These are phyloP conservation scores for Sinonovacula constricta DNA, from an alignment of 1,140 invertebrate species.

Conservation along the genomic window DNA sequence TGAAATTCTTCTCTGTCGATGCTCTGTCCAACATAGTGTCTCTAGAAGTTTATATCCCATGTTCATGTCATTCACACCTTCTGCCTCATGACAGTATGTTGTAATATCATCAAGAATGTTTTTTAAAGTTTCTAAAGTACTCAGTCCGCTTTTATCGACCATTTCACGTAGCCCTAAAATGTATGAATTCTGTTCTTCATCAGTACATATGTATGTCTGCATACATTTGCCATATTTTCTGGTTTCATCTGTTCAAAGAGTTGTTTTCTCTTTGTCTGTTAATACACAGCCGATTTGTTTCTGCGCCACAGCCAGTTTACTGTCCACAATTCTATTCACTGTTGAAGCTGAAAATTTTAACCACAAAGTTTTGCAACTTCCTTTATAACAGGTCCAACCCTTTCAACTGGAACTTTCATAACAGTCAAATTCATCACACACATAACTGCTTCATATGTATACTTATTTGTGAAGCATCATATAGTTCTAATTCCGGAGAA, in stretches of 20 bases:
- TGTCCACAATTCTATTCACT: slow-evolving; percentile 26
- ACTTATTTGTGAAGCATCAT: slow-evolving; percentile 11
- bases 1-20: slow-evolving; percentile 48
- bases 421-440: slow-evolving; percentile 51
- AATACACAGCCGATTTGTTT: slow-evolving; percentile 12
- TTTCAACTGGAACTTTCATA: slow-evolving; percentile 47
- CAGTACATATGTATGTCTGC: slow-evolving; percentile 30
- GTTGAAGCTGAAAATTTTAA: not conserved
- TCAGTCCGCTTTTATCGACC: slow-evolving; percentile 21
- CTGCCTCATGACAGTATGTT: slow-evolving; percentile 20
- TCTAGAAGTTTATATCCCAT: slow-evolving; percentile 35
- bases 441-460: slow-evolving; percentile 9
- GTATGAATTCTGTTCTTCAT: slow-evolving; percentile 24
- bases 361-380: slow-evolving; percentile 20
- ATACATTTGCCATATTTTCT: slow-evolving; percentile 30
- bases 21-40: slow-evolving; percentile 50
- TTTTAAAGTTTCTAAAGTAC: slow-evolving; percentile 30
- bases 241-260: slow-evolving; percentile 26
- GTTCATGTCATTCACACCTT: slow-evolving; percentile 3
- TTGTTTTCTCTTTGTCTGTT: slow-evolving; percentile 13
- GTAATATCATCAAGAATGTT: slow-evolving; percentile 11
- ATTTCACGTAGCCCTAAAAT: slow-evolving; percentile 26
- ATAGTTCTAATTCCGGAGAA: slow-evolving; percentile 1
- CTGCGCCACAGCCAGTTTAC: slow-evolving; percentile 16
- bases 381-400: slow-evolving; percentile 44